Base-by-base conservation (phyloP, 2,888 invertebrate species). In the Sericinus montela region DNA sequence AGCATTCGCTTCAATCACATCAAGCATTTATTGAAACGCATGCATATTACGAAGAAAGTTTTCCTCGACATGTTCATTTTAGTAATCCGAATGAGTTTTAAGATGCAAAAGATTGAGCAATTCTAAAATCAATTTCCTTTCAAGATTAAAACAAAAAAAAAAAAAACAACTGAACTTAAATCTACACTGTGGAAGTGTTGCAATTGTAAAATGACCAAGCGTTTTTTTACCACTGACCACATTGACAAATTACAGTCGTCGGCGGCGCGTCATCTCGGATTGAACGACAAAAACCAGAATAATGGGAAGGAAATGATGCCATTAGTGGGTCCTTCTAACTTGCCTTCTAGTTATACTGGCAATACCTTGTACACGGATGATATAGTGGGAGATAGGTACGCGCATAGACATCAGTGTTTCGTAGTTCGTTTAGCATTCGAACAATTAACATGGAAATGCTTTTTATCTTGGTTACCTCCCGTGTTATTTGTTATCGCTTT, bases 161-260 rank as follows among this genome's bases (percentile, higher is more conserved):
- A n/a, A n/a, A n/a, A n/a, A n/a, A n/a, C n/a, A n/a, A n/a, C n/a
- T n/a, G n/a, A n/a, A 56, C 53, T 23, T 36, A 52, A 52, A 45
- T 43, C 45, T 14, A 40, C 51, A 51, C 45, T 45, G 48, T 53
- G 45, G 52, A 54, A 53, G 45, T 41, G 44, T 54, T 42, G 45
- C 57, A 51, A 54, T 54, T 54, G 44, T 45, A 54, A 56, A 50
- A 57, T 57, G 57, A 55, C 47, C 52, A 53, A 40, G 48, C 34
- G 48, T 54, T 59, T 59, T 19, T 19, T 58, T 59, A 51, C 45
- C 39, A 43, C 48, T 48, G 45, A 56, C 55, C 57, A 54, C 58
- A 60, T 50, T 62, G 62, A 69, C 66, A 72, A 69, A 70, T 71
- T 68, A 62, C 60, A 49, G 48, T 36, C 45, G 55, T 50, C 53